Evolutionary conservation across 1,140 invertebrate species (phyloP), one percentile per base, ranked within the genome.

Genomic region (Pseudomyrmex flavicornis): DNA sequence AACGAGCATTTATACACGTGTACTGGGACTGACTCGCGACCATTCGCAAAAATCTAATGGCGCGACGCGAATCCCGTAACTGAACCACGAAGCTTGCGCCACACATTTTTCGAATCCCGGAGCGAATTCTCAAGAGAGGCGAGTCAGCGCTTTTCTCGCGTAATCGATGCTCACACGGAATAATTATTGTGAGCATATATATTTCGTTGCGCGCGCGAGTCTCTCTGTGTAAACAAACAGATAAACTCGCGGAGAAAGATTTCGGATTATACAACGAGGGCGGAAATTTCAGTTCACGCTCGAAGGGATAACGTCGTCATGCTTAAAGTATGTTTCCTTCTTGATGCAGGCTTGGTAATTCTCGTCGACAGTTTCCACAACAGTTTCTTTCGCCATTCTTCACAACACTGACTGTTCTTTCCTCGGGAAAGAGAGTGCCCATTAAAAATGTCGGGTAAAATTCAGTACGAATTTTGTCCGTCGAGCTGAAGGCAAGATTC

Each of bases 371-470:
- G 56, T 68, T 76, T 68, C 58, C 54, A n/a, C 65, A 80, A 88
- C 83, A 68, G 77, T 82, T 75, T 75, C 76, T 82, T 69, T 48
- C 72, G 17, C 70, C 10, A 63, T 76, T 76, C 62, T 68, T 72
- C 50, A 59, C 63, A 54, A 69, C 68, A n/a, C 35, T 0, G 35
- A 35, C 35, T 35, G 13, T 48, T 15, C 63, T 44, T 68, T 50
- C 48, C 13, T 17, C 15, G 17, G 35, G 17, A 26, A 26, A 15
- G 26, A 52, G 83, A 91, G 89, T 88, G 82, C 88, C 76, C 89
- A 88, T 88, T 90, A 87, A 90, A 91, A 91, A 90, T 90, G 72
- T 88, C 69, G 84, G 69, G 56, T 56, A 85, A 87, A 88, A 92
- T 89, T 88, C 85, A 88, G 86, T 83, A 65, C 66, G 73, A 74